phyloP scores from a whole-genome alignment of 1,140 invertebrate genomes.

The Cyphomyrmex costatus region DNA sequence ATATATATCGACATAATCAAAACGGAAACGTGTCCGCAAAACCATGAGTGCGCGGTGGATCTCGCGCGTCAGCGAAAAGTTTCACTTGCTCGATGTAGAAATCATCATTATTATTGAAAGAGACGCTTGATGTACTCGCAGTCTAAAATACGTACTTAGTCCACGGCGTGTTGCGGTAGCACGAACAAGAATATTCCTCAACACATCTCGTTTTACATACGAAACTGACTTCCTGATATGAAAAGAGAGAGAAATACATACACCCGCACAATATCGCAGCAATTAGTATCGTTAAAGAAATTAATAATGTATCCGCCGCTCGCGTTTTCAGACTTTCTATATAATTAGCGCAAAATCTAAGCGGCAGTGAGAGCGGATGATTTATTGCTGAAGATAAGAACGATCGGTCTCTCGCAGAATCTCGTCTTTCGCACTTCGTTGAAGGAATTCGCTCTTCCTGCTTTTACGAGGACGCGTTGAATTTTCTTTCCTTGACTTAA shows the following conservation, averaged over 20 bases:
- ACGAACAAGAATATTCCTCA: background rate
- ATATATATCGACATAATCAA: conserved; percentile 51
- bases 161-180: background rate
- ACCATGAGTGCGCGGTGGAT: background rate
- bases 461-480: background rate
- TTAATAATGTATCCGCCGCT: conserved; percentile 54
- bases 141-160: background rate
- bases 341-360: conserved; percentile 46
- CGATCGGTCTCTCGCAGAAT: conserved; percentile 63
- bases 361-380: conserved; percentile 49
- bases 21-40: conserved; percentile 59
- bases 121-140: background rate
- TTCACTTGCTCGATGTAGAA: conserved; percentile 35
- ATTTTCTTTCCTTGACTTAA: conserved; percentile 52
- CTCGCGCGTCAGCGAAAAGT: conserved; percentile 40
- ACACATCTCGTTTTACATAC: background rate
- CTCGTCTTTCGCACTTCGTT: background rate
- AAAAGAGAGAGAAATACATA: background rate
- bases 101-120: conserved; percentile 27
- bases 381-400: conserved; percentile 66
- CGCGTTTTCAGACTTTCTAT: conserved; percentile 59
- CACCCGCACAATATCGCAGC: background rate
- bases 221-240: conserved; percentile 23
- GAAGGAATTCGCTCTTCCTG: background rate
- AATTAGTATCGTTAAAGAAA: conserved; percentile 57